phyloP scores from a whole-genome alignment of 2,797 vertebrate genomes.

The Scomberomorus guttatus region DNA sequence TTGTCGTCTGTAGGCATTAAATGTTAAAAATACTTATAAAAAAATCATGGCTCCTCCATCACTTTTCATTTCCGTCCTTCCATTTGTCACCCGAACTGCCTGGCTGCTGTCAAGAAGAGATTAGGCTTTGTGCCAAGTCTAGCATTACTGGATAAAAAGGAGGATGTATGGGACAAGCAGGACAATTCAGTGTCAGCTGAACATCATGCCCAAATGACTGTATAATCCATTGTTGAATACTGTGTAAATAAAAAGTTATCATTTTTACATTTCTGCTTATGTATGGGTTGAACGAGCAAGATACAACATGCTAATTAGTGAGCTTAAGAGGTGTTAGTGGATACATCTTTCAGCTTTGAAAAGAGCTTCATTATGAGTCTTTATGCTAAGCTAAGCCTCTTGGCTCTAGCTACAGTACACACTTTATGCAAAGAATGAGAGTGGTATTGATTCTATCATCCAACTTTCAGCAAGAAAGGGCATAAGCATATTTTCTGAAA shows the following conservation, averaged over 20 bases:
- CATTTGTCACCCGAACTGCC: conserved; percentile 59
- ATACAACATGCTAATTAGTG: too few relatives aligned
- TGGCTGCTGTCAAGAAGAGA: conserved; percentile 59
- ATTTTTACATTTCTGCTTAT: too few relatives aligned
- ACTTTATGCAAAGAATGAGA: too few relatives aligned
- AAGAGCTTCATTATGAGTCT: too few relatives aligned
- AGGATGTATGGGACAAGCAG: conserved; percentile 14
- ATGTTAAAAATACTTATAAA: conserved; percentile 47
- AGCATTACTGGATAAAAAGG: conserved; percentile 42
- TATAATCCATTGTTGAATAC: not conserved
- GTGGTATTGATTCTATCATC: too few relatives aligned
- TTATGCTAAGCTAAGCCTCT: too few relatives aligned
- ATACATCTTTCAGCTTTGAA: too few relatives aligned
- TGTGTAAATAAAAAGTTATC: not conserved
- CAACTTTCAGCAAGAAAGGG: too few relatives aligned
- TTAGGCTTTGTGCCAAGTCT: conserved; percentile 41
- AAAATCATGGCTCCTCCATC: conserved; percentile 45
- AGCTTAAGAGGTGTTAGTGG: too few relatives aligned
- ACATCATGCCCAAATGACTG: conserved; percentile 8
- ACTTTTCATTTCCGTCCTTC: conserved; percentile 59
- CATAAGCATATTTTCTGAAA: too few relatives aligned
- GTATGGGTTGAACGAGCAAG: too few relatives aligned
- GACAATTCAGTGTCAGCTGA: conserved; percentile 13
- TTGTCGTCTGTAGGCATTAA: conserved; percentile 35
- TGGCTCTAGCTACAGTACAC: too few relatives aligned